Evolutionary conservation across 2,797 vertebrate genomes (phyloP), one percentile per base, ranked within the genome.

Genomic region (Sciurus vulgaris): DNA sequence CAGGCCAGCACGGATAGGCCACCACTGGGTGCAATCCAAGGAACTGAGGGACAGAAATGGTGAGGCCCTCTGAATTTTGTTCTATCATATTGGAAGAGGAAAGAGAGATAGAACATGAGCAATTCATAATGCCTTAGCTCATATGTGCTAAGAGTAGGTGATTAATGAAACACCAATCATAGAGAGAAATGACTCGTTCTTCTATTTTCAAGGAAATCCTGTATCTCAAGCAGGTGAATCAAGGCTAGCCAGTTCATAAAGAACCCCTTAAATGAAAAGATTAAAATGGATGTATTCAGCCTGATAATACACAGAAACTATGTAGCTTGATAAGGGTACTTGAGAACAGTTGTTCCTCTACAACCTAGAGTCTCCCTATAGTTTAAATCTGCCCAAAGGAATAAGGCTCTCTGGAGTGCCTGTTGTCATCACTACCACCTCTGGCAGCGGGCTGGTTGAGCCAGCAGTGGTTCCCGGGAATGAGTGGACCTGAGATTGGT

Each of bases 401-500:
- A 67, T 3, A 12, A 86, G 24, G 18, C 1, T 28, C 8, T 54
- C 24, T 24, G 38, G 63, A 10, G 35, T 61, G 44, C 35, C 67
- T 12, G 0, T 59, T 11, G 24, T 28, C 26, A 54, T 20, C 0
- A 2, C 28, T 13, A 2, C 26, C 28, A 5, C 56, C 77, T 35
- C 41, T 13, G 49, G 15, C 44, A 79, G 69, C 56, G 8, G 9
- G 3, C 0, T 9, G 1, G 38, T 30, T 17, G 38, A 44, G 70
- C 30, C 47, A 26, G 49, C 0, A 5, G 28, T 1, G 24, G 63
- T 85, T 59, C 35, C 18, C 26, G 44, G 35, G 1, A 63, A 15
- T 24, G 26, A 18, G 51, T 30, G 18, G 51, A 8, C 44, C 63
- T 61, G 11, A 24, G 24, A 54, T 33, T n/a, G 49, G 9, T 9